Base-by-base conservation (phyloP, 2,113 vertebrate species). In the Cryptomyrus ogoouensis region DNA sequence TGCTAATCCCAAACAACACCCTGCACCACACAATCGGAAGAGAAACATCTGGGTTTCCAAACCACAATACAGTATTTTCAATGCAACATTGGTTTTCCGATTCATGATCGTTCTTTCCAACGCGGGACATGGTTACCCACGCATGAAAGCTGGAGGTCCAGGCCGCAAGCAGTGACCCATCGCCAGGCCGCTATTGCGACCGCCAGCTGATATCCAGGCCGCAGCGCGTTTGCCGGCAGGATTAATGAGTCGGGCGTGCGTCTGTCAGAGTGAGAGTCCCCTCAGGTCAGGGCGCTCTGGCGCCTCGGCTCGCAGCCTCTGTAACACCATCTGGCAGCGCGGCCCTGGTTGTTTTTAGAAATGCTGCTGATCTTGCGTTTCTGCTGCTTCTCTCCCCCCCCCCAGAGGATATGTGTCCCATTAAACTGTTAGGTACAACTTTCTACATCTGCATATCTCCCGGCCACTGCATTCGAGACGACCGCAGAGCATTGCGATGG, bases 401-500 rank as follows among this genome's bases (percentile, higher is more conserved):
- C 84, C 89, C 0, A 6, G 84, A 49, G 89, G 2, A 24, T 74
- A 31, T 19, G 83, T n/a, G 89, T 85, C 84, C 89, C 56, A 87
- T 90, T 66, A 90, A 87, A 90, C 83, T 85, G 74, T 50, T 31
- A 87, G 89, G 83, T 44, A 42, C 80, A 58, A 35, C 58, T 85
- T 77, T 39, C 53, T 91, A 83, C 90, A 94, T 95, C 93, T 96
- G 93, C 94, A 93, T 96, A 95, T 95, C 95, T 95, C 17, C 13
- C 89, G 35, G 4, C 35, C 74, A 35, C 35, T 42, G 90, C 95
- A 94, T 93, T 94, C 90, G 87, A 44, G 46, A 93, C 21, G 91
- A 96, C 96, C 96, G 93, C 49, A 47, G 53, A 50, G 42, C 93
- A 96, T 97, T 95, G 96, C 94, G 95, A 95, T 93, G 91, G 93